A percentile compares a stretch with the other conserved stretches of the same genome.
Conservation (phyloP, 2,797 vertebrate genomes). For the Columba guinea region DNA sequence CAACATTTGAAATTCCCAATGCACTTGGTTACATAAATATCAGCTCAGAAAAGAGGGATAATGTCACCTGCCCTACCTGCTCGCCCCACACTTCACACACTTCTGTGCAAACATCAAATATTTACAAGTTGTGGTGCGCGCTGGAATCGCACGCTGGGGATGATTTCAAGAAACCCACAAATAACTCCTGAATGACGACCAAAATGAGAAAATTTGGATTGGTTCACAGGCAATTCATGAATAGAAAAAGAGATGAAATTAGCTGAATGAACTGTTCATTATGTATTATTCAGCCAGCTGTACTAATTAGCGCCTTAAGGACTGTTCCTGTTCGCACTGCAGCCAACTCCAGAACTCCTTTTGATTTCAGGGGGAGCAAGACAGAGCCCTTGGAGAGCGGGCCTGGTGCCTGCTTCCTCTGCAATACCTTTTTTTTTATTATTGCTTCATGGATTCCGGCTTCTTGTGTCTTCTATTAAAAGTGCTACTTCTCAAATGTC, state of each 20-base stretch:
- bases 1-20: not conserved
- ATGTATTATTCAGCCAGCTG: conserved; percentile 66
- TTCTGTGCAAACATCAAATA: not conserved
- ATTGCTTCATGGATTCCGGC: not conserved
- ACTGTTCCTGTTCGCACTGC: conserved; percentile 55
- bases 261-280: conserved; percentile 68
- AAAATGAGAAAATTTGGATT: conserved; percentile 43
- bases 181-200: conserved; percentile 34
- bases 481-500: not conserved
- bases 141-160: not conserved
- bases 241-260: conserved; percentile 55
- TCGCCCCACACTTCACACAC: not conserved
- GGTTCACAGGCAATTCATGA: conserved; percentile 33
- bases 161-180: conserved; percentile 51
- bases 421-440: not conserved
- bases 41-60: not conserved
- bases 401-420: conserved; percentile 32
- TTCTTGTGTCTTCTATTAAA: not conserved
- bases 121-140: not conserved
- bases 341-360: conserved; percentile 56
- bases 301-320: conserved; percentile 68
- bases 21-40: not conserved
- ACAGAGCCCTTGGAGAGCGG: conserved; percentile 7
- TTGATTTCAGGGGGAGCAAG: conserved; percentile 51
- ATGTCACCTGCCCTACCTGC: not conserved